These are phyloP conservation scores for Drosophila cyrtoloma DNA, from an alignment of 2,888 invertebrate genomes.

Conservation along the genomic window DNA sequence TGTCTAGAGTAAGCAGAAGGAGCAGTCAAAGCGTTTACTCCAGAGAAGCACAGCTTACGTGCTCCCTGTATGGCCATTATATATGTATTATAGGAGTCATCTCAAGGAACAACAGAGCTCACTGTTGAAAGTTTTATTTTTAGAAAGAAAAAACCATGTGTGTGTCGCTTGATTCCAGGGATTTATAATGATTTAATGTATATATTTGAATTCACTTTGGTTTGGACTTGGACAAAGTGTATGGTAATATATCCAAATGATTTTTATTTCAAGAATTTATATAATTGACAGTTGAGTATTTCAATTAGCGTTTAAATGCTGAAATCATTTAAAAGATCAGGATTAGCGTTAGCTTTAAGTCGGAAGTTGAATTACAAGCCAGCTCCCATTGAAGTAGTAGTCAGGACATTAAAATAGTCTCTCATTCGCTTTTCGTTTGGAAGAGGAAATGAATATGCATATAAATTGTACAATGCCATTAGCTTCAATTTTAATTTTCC, in stretches of 20 bases:
- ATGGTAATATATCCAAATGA: neutral
- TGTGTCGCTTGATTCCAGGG: conserved; percentile 23
- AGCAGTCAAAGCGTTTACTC: conserved; percentile 23
- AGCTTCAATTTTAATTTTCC: conserved; percentile 65
- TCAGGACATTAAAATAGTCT: neutral
- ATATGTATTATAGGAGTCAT: conserved; percentile 50
- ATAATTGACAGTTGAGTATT: neutral
- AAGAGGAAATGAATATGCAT: neutral
- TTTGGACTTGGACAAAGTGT: conserved; percentile 2
- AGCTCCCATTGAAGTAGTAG: neutral
- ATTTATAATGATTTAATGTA: conserved; percentile 39
- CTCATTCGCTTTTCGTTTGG: neutral
- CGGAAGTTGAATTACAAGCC: neutral
- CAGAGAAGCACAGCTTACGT: conserved; percentile 33
- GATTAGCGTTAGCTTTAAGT: neutral
- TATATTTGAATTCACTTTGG: conserved; percentile 23
- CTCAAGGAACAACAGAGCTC: conserved; percentile 35
- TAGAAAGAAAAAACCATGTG: conserved; percentile 24
- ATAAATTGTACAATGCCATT: conserved; percentile 34
- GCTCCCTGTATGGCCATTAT: conserved; percentile 66
- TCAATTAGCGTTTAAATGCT: neutral
- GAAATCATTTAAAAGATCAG: neutral
- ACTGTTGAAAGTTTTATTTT: conserved; percentile 40
- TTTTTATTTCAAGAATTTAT: neutral
- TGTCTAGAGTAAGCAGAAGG: neutral